Conservation (phyloP, 2,888 invertebrate genomes). For the Cerceris rybyensis region DNA sequence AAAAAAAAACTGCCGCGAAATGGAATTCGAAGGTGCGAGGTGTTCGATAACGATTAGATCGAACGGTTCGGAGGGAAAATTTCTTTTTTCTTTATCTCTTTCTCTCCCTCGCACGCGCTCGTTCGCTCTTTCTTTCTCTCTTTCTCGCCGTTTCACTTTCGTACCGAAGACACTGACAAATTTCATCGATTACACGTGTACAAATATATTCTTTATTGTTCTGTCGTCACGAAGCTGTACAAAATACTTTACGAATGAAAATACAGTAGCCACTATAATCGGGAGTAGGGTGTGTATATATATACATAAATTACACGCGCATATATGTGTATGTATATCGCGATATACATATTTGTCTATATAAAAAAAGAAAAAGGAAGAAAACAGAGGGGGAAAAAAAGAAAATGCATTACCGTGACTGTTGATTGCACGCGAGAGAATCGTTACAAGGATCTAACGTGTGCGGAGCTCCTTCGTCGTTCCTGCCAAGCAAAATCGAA, state of each 20-base stretch:
- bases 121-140: too few relatives aligned
- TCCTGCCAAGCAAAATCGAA: slow-evolving; percentile 2
- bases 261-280: slow-evolving; percentile 35
- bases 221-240: slow-evolving; percentile 28
- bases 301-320: slow-evolving; percentile 54
- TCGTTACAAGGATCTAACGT: slow-evolving; percentile 51
- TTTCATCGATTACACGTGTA: not conserved
- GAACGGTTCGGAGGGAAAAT: too few relatives aligned
- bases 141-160: not conserved
- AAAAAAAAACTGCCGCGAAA: too few relatives aligned
- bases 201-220: slow-evolving; percentile 16
- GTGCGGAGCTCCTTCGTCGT: slow-evolving; percentile 5
- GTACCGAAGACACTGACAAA: not conserved
- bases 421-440: slow-evolving; percentile 49
- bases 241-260: slow-evolving; percentile 46
- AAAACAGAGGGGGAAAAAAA: slow-evolving; percentile 8
- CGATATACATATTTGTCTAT: slow-evolving; percentile 11
- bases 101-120: too few relatives aligned
- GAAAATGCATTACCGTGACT: slow-evolving; percentile 32
- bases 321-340: slow-evolving; percentile 41
- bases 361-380: too few relatives aligned
- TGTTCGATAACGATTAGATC: too few relatives aligned
- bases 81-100: too few relatives aligned
- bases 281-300: slow-evolving; percentile 31
- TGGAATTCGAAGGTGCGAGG: too few relatives aligned